Conservation (phyloP, 1,140 invertebrate species). For the Drosophila kikkawai region DNA sequence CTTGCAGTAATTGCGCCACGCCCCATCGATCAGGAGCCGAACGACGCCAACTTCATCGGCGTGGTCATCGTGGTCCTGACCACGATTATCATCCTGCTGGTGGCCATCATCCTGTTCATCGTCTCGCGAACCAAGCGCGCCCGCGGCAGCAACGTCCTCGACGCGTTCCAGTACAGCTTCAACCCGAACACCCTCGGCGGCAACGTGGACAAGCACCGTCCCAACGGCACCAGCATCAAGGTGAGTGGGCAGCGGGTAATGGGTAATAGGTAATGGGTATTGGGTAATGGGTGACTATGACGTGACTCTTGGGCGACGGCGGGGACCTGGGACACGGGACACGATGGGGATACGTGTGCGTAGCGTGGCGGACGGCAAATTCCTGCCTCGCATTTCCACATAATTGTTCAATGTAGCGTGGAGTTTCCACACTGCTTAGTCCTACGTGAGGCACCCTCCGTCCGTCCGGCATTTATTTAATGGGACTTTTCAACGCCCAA, state of each 20-base stretch:
- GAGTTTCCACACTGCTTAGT: conserved; percentile 72
- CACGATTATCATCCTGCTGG: conserved; percentile 90
- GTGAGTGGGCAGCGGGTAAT: conserved; percentile 69
- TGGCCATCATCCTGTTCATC: conserved; percentile 90
- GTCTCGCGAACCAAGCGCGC: conserved; percentile 89
- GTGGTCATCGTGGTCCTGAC: conserved; percentile 91
- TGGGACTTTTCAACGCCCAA: conserved; percentile 68
- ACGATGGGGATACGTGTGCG: conserved; percentile 1
- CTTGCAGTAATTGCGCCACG: conserved; percentile 84
- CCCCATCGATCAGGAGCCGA: conserved; percentile 86
- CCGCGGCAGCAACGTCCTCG: conserved; percentile 86
- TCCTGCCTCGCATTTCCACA: conserved; percentile 70
- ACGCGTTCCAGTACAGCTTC: conserved; percentile 85
- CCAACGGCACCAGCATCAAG: conserved; percentile 86
- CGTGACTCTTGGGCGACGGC: neutral
- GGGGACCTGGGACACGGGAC: neutral
- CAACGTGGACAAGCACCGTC: conserved; percentile 85
- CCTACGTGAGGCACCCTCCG: conserved; percentile 51
- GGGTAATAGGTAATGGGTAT: neutral
- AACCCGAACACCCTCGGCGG: conserved; percentile 85
- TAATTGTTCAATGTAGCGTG: conserved; percentile 82
- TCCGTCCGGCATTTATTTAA: conserved; percentile 73
- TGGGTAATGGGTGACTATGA: conserved; percentile 17
- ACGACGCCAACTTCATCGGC: conserved; percentile 88
- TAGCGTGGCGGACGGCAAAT: conserved; percentile 35